Evolutionary conservation across 2,113 vertebrate genomes (phyloP).

Genomic region (Micronisus gabar): DNA sequence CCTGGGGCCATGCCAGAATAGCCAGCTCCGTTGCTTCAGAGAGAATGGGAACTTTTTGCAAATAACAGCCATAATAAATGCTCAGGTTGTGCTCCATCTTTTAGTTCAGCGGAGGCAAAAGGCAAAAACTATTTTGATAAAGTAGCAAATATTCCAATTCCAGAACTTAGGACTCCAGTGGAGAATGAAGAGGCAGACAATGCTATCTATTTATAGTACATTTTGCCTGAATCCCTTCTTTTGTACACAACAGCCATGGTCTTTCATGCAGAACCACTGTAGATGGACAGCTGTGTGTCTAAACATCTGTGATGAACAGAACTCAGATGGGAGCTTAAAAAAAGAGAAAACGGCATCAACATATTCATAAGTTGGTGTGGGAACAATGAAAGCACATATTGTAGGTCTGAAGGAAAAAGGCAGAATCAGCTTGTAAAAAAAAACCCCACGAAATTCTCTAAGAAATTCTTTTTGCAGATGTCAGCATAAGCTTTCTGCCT

Average conservation of each 20-base stretch:
- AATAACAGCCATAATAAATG: constrained; percentile 28
- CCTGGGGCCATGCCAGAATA: neutral
- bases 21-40: neutral
- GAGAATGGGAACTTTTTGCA: neutral
- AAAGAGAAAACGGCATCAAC: constrained; percentile 72
- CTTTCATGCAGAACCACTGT: constrained; percentile 73
- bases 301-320: constrained; percentile 75
- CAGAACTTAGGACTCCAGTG: constrained; percentile 55
- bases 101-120: constrained; percentile 22
- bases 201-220: constrained; percentile 62
- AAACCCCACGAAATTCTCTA: neutral
- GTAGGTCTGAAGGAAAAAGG: constrained; percentile 72
- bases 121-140: constrained; percentile 56
- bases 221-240: constrained; percentile 70
- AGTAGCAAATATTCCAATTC: constrained; percentile 64
- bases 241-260: constrained; percentile 65
- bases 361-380: constrained; percentile 71
- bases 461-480: constrained; percentile 67
- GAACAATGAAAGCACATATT: constrained; percentile 75
- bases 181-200: constrained; percentile 64
- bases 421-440: constrained; percentile 69
- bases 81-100: constrained; percentile 46
- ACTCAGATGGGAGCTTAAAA: constrained; percentile 71
- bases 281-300: constrained; percentile 75
- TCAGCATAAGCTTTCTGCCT: constrained; percentile 65